Conservation (phyloP, 2,797 vertebrate species). For the Anniella stebbinsi region DNA sequence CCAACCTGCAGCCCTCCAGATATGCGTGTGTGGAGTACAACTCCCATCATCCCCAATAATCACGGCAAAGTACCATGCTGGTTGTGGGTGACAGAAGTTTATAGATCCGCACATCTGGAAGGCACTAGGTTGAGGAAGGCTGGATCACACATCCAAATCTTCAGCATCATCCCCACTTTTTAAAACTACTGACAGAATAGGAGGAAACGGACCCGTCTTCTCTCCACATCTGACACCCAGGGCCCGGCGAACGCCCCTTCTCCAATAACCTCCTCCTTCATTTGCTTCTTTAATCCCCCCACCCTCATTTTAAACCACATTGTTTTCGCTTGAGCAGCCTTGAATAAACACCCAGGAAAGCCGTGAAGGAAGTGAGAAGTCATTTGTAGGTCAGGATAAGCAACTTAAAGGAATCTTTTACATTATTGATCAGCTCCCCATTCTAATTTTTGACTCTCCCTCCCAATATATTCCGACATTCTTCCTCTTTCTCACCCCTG, state of each 20-base stretch:
- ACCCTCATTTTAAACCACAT: slow-evolving; percentile 29
- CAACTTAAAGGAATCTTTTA: slow-evolving; percentile 63
- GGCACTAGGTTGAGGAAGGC: not conserved
- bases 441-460: not conserved
- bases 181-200: not conserved
- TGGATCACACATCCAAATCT: not conserved
- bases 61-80: not conserved
- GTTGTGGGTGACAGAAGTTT: not conserved
- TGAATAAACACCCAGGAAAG: slow-evolving; percentile 65
- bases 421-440: slow-evolving; percentile 60
- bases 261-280: not conserved
- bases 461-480: not conserved
- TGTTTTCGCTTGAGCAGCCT: slow-evolving; percentile 68
- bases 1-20: not conserved
- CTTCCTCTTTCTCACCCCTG: too few species aligned
- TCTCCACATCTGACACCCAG: too few species aligned
- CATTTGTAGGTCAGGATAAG: slow-evolving; percentile 78
- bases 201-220: not conserved
- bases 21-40: not conserved
- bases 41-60: not conserved
- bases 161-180: not conserved
- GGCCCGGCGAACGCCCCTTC: too few species aligned
- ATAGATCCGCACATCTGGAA: not conserved
- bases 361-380: slow-evolving; percentile 78
- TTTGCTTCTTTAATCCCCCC: not conserved